These are phyloP conservation scores for Tanytarsus gracilentus DNA, from an alignment of 2,888 invertebrate species.

Conservation along the genomic window DNA sequence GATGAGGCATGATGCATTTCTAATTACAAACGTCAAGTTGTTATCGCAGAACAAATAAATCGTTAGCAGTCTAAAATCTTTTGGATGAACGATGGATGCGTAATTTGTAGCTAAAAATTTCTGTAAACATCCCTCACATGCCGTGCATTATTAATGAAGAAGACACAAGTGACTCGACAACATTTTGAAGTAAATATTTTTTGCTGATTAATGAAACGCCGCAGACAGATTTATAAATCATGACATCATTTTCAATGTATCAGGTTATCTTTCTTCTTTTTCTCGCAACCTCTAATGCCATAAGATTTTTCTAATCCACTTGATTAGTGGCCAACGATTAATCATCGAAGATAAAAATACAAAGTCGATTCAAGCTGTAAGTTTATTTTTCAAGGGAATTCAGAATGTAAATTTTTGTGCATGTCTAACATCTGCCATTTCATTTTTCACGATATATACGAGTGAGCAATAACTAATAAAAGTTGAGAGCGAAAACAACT, in stretches of 20 bases:
- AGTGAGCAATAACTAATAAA: too few species aligned
- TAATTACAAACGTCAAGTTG: neutral
- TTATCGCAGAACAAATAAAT: neutral
- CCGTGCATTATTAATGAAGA: neutral
- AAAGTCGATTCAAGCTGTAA: too few species aligned
- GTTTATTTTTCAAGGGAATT: neutral
- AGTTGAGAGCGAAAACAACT: too few species aligned
- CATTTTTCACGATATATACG: neutral
- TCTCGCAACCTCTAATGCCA: too few species aligned
- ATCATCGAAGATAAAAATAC: neutral
- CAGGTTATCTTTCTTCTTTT: too few species aligned
- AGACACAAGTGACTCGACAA: neutral
- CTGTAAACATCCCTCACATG: neutral
- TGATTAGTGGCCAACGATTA: neutral
- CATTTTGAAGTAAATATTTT: neutral
- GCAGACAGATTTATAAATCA: slow-evolving; percentile 6
- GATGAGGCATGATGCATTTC: neutral
- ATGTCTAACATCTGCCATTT: neutral
- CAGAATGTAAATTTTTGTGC: neutral
- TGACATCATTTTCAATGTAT: neutral
- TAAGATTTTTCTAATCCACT: slow-evolving; percentile 4
- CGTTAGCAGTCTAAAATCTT: neutral
- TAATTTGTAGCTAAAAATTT: slow-evolving; percentile 1
- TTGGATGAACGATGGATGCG: slow-evolving; percentile 3
- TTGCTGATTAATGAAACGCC: neutral